Conservation (phyloP, 2,113 vertebrate genomes). For the Oreamnos americanus region DNA sequence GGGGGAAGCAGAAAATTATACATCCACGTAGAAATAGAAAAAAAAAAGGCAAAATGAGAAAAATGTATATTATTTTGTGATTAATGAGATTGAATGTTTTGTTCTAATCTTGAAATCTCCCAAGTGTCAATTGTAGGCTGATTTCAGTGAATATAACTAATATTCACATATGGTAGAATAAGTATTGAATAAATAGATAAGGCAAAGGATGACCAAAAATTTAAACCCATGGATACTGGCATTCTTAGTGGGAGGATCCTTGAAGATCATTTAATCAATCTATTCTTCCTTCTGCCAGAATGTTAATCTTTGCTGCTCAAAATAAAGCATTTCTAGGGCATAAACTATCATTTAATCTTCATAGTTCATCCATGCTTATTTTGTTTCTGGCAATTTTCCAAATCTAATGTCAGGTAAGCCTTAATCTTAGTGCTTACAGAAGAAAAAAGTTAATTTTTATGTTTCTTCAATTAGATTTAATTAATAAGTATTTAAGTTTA, state of each 20-base stretch:
- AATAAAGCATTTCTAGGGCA: not conserved
- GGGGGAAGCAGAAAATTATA: not conserved
- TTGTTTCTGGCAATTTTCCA: not conserved
- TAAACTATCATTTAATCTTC: not conserved
- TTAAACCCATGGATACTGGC: not conserved
- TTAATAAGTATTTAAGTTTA: not conserved
- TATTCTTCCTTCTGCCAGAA: not conserved
- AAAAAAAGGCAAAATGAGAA: not conserved
- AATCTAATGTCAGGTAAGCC: not conserved
- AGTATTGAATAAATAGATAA: not conserved
- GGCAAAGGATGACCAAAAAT: not conserved
- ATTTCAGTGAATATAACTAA: not conserved
- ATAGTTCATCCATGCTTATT: not conserved
- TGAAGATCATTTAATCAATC: not conserved
- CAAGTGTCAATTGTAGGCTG: not conserved
- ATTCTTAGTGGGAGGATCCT: not conserved
- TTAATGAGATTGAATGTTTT: not conserved
- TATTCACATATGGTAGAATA: not conserved
- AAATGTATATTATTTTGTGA: conserved; percentile 9
- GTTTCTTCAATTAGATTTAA: not conserved
- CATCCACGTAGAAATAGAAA: not conserved
- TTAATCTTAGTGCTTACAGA: not conserved
- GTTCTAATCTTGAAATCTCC: not conserved
- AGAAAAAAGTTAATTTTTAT: not conserved
- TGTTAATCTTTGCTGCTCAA: not conserved